Base-by-base conservation (phyloP, 92 coral and sea anemone species). In the Zoanthus solanderi region DNA sequence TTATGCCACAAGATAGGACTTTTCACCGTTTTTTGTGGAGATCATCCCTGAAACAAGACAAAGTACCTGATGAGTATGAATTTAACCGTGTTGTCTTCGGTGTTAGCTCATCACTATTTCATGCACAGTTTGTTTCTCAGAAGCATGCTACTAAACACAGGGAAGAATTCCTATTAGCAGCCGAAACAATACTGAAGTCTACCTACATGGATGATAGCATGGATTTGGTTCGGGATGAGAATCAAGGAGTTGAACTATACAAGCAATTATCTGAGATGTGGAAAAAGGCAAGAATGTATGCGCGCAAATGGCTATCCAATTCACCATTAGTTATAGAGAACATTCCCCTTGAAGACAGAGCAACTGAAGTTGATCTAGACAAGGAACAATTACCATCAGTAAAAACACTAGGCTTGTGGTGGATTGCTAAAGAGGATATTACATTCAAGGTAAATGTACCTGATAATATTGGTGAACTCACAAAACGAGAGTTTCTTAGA, bases 351-450 rank as follows among this genome's bases (percentile, higher is more conserved):
- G 23, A 23, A 23, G 23, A 23, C 23, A 23, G 23, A 23, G 23
- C 23, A 23, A 23, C 23, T 23, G 23, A 23, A 23, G 23, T 23
- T 23, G 23, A 23, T 23, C 0, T 23, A 23, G 23, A 23, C 23
- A 23, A 23, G 23, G 23, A 23, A 23, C 23, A 23, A 23, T 23
- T 23, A 23, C 23, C 23, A 23, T 23, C 71, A 89, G 76, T 46
- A 66, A 88, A 56, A 88, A 23, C 94, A 6, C 84, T 91, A 14
- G 91, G 84, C 42, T 78, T 91, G 60, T 60, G 81, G 87, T 85
- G 91, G 92, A 68, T 58, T 29, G 83, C 93, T n/a, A 78, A 88
- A 29, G 90, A 90, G 45, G 93, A 7, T 73, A 90, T 90, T 83
- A 68, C 76, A 54, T 83, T 81, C 66, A 76, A 92, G 77, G 84